Conservation (phyloP, 2,888 invertebrate species). For the Dorcus parallelipipedus region DNA sequence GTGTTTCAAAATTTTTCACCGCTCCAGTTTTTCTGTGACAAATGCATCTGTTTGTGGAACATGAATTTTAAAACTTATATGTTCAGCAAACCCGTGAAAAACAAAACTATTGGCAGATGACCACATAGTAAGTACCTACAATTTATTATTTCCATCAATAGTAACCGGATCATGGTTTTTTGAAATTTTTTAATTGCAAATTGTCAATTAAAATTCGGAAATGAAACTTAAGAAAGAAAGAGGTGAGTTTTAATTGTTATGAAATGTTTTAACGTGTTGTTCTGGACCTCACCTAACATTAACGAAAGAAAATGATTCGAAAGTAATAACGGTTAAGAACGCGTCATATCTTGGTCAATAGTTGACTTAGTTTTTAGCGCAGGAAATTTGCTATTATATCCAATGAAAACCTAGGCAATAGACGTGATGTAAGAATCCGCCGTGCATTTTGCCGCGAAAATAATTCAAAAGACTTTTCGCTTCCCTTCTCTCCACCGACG, state of each 20-base stretch:
- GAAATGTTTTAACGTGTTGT: neutral
- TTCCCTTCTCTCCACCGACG: neutral
- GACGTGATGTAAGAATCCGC: slow-evolving; percentile 29
- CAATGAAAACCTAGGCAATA: slow-evolving; percentile 36
- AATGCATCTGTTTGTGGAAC: slow-evolving; percentile 39
- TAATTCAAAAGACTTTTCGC: neutral
- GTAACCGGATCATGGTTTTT: too few relatives aligned
- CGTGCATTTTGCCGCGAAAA: slow-evolving; percentile 28
- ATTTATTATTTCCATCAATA: neutral
- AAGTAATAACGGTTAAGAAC: slow-evolving; percentile 9
- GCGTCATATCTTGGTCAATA: slow-evolving; percentile 20
- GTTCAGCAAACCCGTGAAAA: slow-evolving; percentile 30
- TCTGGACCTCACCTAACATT: neutral
- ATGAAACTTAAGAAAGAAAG: neutral
- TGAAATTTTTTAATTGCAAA: too few relatives aligned
- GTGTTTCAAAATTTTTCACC: neutral
- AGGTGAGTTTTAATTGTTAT: neutral
- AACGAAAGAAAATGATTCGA: neutral
- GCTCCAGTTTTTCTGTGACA: slow-evolving; percentile 18
- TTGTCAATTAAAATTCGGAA: neutral
- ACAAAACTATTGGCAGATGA: slow-evolving; percentile 45
- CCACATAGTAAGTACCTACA: slow-evolving; percentile 39
- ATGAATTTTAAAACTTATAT: slow-evolving; percentile 38
- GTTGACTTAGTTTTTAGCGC: slow-evolving; percentile 35
- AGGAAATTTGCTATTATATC: slow-evolving; percentile 44